Conservation (phyloP, 2,888 invertebrate genomes). For the Marronus borbonicus region DNA sequence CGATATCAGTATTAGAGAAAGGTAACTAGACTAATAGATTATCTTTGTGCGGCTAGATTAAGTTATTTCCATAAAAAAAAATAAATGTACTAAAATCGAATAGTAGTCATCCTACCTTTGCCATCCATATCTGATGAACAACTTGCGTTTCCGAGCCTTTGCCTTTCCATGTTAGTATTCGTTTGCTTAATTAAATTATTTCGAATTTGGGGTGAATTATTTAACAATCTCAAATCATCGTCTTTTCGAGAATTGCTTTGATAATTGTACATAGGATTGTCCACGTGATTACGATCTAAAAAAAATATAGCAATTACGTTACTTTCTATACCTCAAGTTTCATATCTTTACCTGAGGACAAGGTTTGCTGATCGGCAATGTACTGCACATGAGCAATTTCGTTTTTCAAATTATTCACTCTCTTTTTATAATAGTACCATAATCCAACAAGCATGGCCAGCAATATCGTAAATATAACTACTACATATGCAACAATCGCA, state of each 20-base stretch:
- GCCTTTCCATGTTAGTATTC: conserved; percentile 76
- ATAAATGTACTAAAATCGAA: background rate
- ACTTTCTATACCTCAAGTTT: background rate
- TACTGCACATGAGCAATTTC: conserved; percentile 93
- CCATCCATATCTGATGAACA: conserved; percentile 71
- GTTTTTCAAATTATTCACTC: conserved; percentile 86
- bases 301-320: conserved; percentile 44
- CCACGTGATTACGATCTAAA: conserved; percentile 88
- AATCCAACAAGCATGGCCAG: conserved; percentile 77
- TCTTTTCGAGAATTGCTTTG: conserved; percentile 72
- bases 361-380: conserved; percentile 81
- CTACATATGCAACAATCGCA: conserved; percentile 73
- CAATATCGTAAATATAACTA: conserved; percentile 78
- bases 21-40: too few species aligned
- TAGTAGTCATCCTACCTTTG: conserved; percentile 39
- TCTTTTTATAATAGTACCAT: conserved; percentile 84
- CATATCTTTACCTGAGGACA: conserved; percentile 59
- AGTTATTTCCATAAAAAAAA: too few species aligned
- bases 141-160: conserved; percentile 71
- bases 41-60: too few species aligned
- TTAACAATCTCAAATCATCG: conserved; percentile 75
- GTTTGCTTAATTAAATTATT: conserved; percentile 77
- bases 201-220: conserved; percentile 74
- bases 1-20: too few species aligned
- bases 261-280: conserved; percentile 92